Evolutionary conservation across 2,888 invertebrate species (phyloP), one percentile per base, ranked within the genome.

Genomic region (Andrena chrysosceles): DNA sequence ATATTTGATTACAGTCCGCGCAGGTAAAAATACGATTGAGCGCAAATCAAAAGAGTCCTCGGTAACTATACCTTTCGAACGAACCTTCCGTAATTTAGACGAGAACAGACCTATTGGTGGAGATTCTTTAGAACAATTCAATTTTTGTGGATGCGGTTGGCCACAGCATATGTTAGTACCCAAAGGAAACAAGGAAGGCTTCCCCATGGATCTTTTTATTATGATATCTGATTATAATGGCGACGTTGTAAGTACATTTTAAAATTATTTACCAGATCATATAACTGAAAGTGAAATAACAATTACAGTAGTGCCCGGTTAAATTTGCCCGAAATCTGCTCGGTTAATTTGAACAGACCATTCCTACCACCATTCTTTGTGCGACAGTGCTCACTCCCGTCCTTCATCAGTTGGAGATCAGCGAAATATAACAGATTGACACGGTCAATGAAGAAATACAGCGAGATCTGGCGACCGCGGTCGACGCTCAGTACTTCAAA

Each of bases 101-200:
- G 90, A 92, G 0, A 95, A 94, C 73, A 95, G 97, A 0, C 96
- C 97, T 0, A 93, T 95, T n/a, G 95, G 95, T 0, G 95, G 95
- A 59, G 94, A 95, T 0, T 94, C 94, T 0, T 87, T 94, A 75
- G 94, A 94, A 8, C 94, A 95, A 86, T 97, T 97, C 94, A 96
- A 97, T 94, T 97, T 97, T 95, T 98, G 98, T 94, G 98, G 98
- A 81, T 98, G 98, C 90, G 97, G 98, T 69, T 98, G 98, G 97
- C 98, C 98, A 0, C 96, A 97, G 81, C 97, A 98, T 93, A 95
- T 98, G 96, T 95, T 97, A 6, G 87, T 97, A 49, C 97, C 97
- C 0, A 97, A 96, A 93, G 98, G 98, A 3, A 96, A 93, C 4
- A 90, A 95, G 0, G 94, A 95, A 77, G 97, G 97, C 0, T 96